Evolutionary conservation across 2,888 invertebrate species (phyloP), one percentile per base, ranked within the genome.

Genomic region (Theristus sp.): DNA sequence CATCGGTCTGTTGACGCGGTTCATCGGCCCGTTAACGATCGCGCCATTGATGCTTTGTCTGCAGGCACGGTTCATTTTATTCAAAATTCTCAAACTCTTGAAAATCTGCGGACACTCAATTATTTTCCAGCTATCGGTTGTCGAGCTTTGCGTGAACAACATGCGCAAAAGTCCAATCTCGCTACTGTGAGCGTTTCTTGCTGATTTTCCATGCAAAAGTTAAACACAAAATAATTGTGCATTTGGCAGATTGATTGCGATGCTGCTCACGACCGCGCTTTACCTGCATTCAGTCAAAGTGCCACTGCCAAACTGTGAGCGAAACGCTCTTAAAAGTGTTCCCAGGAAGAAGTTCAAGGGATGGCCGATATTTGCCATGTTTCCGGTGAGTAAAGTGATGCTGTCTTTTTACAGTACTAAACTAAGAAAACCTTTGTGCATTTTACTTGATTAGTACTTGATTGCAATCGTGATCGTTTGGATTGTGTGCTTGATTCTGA

Each of bases 391-490:
- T 13, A 56, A 38, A 17, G 17, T n/a, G n/a, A n/a, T n/a, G n/a
- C n/a, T n/a, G n/a, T n/a, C n/a, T n/a, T n/a, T n/a, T n/a, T n/a
- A n/a, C n/a, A n/a, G n/a, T n/a, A n/a, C n/a, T n/a, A n/a, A n/a
- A n/a, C n/a, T n/a, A n/a, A n/a, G n/a, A n/a, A n/a, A n/a, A n/a
- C n/a, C n/a, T n/a, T n/a, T n/a, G n/a, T n/a, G n/a, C 38, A 38
- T 38, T 38, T 13, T 38, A 13, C 38, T 17, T 38, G 6, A 38
- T n/a, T 29, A 62, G 62, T 62, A 62, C 6, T 74, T 87, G 58
- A 72, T 87, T 47, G 84, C 86, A 0, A 85, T 87, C 65, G 74
- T 81, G 2, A 80, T 84, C 25, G 84, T 86, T 82, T 87, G 87
- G 87, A 77, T 80, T 0, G 72, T 86, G 6, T 85, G 86, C 70